Percentiles rank a stretch among this genome's conserved stretches.
These are phyloP conservation scores for Cydia amplana DNA, from an alignment of 1,140 invertebrate genomes.

Conservation along the genomic window DNA sequence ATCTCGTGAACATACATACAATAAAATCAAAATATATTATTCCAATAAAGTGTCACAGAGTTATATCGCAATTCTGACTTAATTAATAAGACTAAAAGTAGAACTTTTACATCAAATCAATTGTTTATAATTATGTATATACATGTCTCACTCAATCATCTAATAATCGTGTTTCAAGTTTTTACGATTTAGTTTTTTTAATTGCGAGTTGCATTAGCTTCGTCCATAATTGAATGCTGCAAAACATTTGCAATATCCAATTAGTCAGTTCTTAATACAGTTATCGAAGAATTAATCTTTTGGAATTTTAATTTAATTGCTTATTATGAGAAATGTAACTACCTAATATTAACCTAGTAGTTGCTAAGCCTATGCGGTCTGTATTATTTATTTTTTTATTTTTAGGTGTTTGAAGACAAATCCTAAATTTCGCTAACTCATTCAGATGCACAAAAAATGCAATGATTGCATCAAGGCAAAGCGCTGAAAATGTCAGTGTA, in stretches of 20 bases:
- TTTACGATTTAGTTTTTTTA: conserved; percentile 1
- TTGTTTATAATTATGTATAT: background rate
- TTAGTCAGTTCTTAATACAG: conserved; percentile 17
- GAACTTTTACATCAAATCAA: too few relatives aligned
- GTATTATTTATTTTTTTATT: background rate
- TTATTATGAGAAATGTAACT: background rate
- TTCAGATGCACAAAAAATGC: too few relatives aligned
- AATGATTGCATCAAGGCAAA: too few relatives aligned
- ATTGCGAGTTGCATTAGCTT: background rate
- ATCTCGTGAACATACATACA: too few relatives aligned
- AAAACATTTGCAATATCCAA: conserved; percentile 14
- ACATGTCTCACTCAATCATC: background rate
- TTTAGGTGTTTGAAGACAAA: background rate
- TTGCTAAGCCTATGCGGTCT: background rate
- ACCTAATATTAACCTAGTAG: background rate
- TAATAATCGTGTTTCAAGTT: background rate
- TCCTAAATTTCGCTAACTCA: too few relatives aligned
- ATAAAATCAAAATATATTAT: too few relatives aligned
- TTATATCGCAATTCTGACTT: too few relatives aligned
- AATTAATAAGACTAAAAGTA: too few relatives aligned
- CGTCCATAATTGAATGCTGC: background rate
- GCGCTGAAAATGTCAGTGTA: too few relatives aligned
- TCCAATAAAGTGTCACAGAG: too few relatives aligned
- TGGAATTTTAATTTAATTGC: background rate
- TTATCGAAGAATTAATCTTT: conserved; percentile 5